A percentile compares a stretch with the other conserved stretches of the same genome.
phyloP scores from a whole-genome alignment of 2,888 invertebrate genomes.

The Campaea margaritaria region DNA sequence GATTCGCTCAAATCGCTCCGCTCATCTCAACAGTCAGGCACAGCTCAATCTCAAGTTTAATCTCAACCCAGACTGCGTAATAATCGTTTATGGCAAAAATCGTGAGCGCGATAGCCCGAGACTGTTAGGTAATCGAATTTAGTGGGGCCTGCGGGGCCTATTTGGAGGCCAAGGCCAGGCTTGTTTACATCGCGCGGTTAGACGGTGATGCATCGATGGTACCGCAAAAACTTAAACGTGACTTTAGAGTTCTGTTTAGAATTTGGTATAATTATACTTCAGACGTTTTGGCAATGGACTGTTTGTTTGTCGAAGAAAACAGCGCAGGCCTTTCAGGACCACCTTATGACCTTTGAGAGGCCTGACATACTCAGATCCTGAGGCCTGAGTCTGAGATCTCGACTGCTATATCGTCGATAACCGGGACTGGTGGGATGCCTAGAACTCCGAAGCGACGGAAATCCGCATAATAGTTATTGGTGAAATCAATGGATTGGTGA shows the following conservation, averaged over 20 bases:
- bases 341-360: too few species aligned
- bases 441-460: too few species aligned
- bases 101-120: slow-evolving; percentile 73
- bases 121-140: slow-evolving; percentile 78
- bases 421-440: too few species aligned
- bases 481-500: too few species aligned
- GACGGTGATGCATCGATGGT: slow-evolving; percentile 52
- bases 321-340: too few species aligned
- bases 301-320: too few species aligned
- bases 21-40: slow-evolving; percentile 2
- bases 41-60: background rate
- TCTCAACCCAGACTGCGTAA: slow-evolving; percentile 24
- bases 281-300: too few species aligned
- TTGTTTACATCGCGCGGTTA: slow-evolving; percentile 75
- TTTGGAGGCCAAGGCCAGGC: slow-evolving; percentile 81
- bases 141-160: slow-evolving; percentile 73
- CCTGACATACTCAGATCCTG: too few species aligned
- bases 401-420: too few species aligned
- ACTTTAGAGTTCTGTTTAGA: slow-evolving; percentile 31
- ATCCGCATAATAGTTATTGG: too few species aligned
- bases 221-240: slow-evolving; percentile 51
- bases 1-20: slow-evolving; percentile 11
- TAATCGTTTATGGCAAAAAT: slow-evolving; percentile 63
- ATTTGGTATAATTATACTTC: too few species aligned
- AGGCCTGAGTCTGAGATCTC: too few species aligned